Base-by-base conservation (phyloP, 2,888 invertebrate species). In the Cordylochernes scorpioides region DNA sequence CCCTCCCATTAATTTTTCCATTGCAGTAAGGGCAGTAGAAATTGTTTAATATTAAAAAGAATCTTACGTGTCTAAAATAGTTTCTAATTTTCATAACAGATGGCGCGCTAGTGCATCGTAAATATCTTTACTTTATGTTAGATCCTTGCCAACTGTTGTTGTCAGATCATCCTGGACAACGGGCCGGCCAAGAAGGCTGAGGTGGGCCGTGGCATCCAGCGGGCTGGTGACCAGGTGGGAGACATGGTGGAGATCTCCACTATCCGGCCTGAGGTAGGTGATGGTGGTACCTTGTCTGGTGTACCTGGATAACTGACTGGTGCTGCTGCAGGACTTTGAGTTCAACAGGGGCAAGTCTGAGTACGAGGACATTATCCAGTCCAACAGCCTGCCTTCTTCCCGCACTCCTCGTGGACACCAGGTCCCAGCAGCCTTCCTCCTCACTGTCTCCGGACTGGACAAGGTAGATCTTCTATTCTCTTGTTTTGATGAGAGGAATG, bases 331-430 rank as follows among this genome's bases (percentile, higher is more conserved):
- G 52, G 60, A 60, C 43, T 59, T 51, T 42, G 52, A 50, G 8
- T 53, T 54, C 44, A 51, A 54, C 38, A 42, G 44, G 42, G 62
- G 63, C 2, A 65, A 65, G 45, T 62, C 61, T n/a, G 67, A 71
- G 45, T 77, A 75, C 34, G 86, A 84, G 49, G 77, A 82, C 51
- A 52, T 86, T 15, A 56, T 72, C 28, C 86, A 88, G 53, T 65
- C 70, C 36, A 67, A 65, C 48, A 68, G 64, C 44, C 49, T 54
- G 24, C 64, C 73, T 1, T 74, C 73, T 2, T 58, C 63, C 3
- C 58, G 60, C 39, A 65, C 67, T 25, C 58, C 68, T 9, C 62
- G 88, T 41, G 86, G 86, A 9, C 80, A 82, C 52, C 72, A 73
- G 58, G 64, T 64, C 32, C 84, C 86, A 0, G 71, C 71, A 17